Conservation (phyloP, 35 echinoderm and acorn worm species). For the Lytechinus variegatus region DNA sequence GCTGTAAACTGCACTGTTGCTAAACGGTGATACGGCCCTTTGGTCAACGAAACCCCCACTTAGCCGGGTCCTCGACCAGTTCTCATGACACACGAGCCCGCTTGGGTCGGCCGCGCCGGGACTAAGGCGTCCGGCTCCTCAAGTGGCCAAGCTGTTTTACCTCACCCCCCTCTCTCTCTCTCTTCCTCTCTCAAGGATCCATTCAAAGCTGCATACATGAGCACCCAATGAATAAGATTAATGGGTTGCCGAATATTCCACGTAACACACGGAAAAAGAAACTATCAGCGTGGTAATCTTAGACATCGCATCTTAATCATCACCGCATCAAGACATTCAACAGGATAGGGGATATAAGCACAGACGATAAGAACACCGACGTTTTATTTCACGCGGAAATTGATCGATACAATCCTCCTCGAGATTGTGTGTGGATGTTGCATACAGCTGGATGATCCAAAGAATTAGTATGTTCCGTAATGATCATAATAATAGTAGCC, state of each 20-base stretch:
- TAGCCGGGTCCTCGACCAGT: background rate
- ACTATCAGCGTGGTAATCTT: background rate
- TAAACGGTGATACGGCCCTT: background rate
- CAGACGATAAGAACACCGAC: background rate
- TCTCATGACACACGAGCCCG: conserved; percentile 12
- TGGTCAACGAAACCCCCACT: conserved; percentile 23
- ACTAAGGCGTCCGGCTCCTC: background rate
- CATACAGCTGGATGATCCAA: background rate
- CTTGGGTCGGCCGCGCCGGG: background rate
- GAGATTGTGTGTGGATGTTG: background rate
- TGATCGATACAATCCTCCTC: background rate
- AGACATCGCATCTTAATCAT: background rate
- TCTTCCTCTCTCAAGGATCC: background rate
- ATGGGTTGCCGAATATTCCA: conserved; percentile 16
- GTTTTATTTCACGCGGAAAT: background rate
- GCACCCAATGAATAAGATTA: conserved; percentile 31
- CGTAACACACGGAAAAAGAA: background rate
- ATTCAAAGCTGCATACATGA: background rate
- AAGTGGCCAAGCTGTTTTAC: background rate
- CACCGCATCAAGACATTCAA: background rate
- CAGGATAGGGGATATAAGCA: background rate
- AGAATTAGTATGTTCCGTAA: background rate
- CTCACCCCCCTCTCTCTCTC: background rate
- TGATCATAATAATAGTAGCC: background rate
- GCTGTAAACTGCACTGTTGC: background rate